Evolutionary conservation across 2,113 vertebrate genomes (phyloP), one percentile per base, ranked within the genome.

Genomic region (Castor canadensis): DNA sequence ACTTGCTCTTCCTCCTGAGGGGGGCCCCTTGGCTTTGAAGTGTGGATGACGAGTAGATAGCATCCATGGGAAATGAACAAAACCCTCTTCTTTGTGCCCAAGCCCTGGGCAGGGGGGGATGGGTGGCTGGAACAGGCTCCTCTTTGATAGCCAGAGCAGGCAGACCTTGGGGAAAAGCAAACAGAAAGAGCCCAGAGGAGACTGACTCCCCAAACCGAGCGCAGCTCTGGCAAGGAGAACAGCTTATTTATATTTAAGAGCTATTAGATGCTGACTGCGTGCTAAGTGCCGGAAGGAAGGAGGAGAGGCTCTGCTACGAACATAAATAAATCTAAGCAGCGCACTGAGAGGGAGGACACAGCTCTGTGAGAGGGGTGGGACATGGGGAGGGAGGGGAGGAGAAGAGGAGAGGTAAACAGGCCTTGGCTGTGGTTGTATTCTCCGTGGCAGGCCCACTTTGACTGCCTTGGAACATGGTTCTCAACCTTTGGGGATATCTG

Each of bases 161-260:
- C 90, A 90, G 92, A 43, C 72, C 56, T 60, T 84, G 80, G 47
- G 75, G 64, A 47, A 82, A 62, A 91, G 52, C 66, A 66, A 77
- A 75, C 45, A 92, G 72, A 90, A 87, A 82, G 77, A 52, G 54
- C 72, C 69, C 76, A 54, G 87, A 72, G 94, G 43, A 90, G 90
- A 17, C 6, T 0, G 87, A 66, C 40, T 45, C 47, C 24, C 12
- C 11, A 60, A 9, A 28, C 52, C 9, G 38, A 19, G 24, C 35
- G 0, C 28, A 81, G 60, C 43, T 64, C 75, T 73, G 89, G 87
- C 20, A 5, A 35, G 38, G 30, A 52, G 80, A 87, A 62, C 1
- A 20, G 83, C 76, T 93, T 73, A 58, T 88, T 95, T 92, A 49
- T 69, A 64, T 81, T 71, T 93, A 95, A 96, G 95, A 94, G 47